Base-by-base conservation (phyloP, 2,113 vertebrate species). In the Chitala chitala region DNA sequence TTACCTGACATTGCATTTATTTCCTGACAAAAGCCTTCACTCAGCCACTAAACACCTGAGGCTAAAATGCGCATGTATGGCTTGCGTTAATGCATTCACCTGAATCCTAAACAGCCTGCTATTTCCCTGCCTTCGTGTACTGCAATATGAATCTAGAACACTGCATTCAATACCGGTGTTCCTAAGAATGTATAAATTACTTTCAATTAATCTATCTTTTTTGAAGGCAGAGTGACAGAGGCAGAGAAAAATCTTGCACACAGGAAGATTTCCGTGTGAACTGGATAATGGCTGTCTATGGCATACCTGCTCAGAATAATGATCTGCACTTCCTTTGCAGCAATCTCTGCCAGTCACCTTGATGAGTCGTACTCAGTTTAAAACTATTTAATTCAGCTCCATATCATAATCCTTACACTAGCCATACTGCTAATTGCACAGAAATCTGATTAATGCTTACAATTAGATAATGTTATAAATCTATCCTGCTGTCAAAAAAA, bases 1-100 rank as follows among this genome's bases (percentile, higher is more conserved):
- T 71, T 71, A 71, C 46, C 46, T 55, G 51, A 51, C 68, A n/a
- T 17, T n/a, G 68, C 48, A 51, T 69, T 69, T 53, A 69, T 36
- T 50, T 31, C 26, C 13, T 15, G 6, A 12, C 69, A 40, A 53
- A 36, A 26, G 33, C 12, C 17, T 55, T 71, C 55, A 10, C 12
- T 69, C 42, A 50, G 66, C 10, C 36, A 72, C 36, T n/a, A 29
- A 61, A 48, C 44, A 22, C 24, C 42, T 6, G 20, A 56, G 2
- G 17, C 50, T 12, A 36, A 3, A 6, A 29, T 17, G 70, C 13
- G 40, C 5, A 13, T 24, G 68, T 38, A 31, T 54, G 69, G 40
- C 29, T 50, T 71, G 17, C 40, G 50, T 24, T 55, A 54, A 71
- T 71, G n/a, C 38, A 44, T 72, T 59, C 40, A 9, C 48, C 33